phyloP scores from a whole-genome alignment of 2,888 invertebrate genomes.

The Drosophila greeni region DNA sequence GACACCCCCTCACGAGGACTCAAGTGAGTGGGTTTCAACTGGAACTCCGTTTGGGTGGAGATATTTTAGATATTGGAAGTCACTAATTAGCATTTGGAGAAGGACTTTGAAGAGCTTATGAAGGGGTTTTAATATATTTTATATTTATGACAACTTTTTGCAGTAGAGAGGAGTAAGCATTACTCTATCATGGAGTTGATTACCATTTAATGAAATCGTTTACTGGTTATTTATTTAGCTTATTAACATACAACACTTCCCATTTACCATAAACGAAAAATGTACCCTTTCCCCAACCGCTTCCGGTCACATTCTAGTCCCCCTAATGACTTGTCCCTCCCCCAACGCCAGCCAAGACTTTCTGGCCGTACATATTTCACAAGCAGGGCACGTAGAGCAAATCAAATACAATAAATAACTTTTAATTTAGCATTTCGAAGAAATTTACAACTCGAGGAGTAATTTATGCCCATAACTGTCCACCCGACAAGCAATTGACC shows the following conservation, averaged over 20 bases:
- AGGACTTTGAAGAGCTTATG: neutral
- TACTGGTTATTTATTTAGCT: neutral
- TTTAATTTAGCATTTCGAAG: slow-evolving; percentile 59
- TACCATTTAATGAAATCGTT: neutral
- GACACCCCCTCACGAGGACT: too few relatives aligned
- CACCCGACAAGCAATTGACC: slow-evolving; percentile 61
- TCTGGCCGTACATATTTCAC: neutral
- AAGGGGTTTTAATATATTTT: neutral
- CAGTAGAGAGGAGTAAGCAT: too few relatives aligned
- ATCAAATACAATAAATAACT: slow-evolving; percentile 68
- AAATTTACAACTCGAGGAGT: slow-evolving; percentile 61
- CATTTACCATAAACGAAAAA: neutral
- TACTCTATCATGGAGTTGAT: neutral
- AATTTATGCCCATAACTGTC: slow-evolving; percentile 62
- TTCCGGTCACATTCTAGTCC: slow-evolving; percentile 30
- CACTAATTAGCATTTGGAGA: slow-evolving; percentile 12
- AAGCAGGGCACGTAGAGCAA: slow-evolving; percentile 53
- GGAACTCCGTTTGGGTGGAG: neutral
- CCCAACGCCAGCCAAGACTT: neutral
- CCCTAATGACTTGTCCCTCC: slow-evolving; percentile 25
- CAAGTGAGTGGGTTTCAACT: neutral
- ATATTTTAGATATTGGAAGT: slow-evolving; percentile 15
- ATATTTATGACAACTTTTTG: too few relatives aligned
- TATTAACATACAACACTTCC: slow-evolving; percentile 3
- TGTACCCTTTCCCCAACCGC: neutral